Evolutionary conservation across 1,140 invertebrate genomes (phyloP).

Genomic region (Hycleus cichorii): DNA sequence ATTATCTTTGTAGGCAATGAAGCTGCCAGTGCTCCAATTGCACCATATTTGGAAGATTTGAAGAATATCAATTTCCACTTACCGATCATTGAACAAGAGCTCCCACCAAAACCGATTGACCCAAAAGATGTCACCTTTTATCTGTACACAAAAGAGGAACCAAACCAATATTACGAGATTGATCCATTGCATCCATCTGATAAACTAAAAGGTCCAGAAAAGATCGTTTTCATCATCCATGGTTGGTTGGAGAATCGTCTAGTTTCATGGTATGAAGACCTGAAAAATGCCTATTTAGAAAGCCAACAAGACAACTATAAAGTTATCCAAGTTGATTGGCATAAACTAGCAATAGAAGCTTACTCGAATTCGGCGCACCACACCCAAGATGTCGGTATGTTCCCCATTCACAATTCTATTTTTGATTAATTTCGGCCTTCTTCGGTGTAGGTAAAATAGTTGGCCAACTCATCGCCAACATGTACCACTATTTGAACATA

Average conservation of each 20-base stretch:
- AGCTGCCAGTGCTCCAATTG: too few relatives aligned
- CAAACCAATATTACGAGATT: neutral
- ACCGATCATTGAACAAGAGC: too few relatives aligned
- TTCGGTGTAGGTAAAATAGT: conserved; percentile 4
- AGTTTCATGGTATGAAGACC: conserved; percentile 38
- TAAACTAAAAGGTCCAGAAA: neutral
- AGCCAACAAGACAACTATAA: conserved; percentile 48
- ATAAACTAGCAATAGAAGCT: conserved; percentile 42
- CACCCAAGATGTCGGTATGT: conserved; percentile 35
- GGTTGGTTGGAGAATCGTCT: conserved; percentile 44
- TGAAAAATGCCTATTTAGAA: conserved; percentile 46
- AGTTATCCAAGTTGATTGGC: conserved; percentile 59
- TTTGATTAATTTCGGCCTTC: too few relatives aligned
- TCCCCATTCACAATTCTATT: neutral
- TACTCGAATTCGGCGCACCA: conserved; percentile 22
- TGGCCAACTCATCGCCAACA: conserved; percentile 36
- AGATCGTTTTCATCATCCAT: conserved; percentile 43
- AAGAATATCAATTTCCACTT: too few relatives aligned
- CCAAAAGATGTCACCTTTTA: neutral
- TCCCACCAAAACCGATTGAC: neutral
- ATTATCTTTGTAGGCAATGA: too few relatives aligned
- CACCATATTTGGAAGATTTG: too few relatives aligned
- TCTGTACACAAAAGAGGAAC: conserved; percentile 2
- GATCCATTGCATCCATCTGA: neutral
- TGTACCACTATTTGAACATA: conserved; percentile 28